Conservation (phyloP, 1,140 invertebrate species). For the Centruroides vittatus region DNA sequence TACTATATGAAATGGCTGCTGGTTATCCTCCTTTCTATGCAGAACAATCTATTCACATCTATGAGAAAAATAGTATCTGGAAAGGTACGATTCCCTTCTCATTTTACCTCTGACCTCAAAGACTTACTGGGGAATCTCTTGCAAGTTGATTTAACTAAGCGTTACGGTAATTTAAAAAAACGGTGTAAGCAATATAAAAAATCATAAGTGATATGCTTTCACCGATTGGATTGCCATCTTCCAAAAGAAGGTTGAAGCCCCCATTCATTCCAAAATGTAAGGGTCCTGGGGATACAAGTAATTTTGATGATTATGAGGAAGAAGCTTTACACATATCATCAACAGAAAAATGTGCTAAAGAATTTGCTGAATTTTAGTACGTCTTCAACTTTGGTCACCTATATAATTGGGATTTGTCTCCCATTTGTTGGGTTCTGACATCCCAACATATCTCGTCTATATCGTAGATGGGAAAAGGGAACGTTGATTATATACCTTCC, state of each 20-base stretch:
- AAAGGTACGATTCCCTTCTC: conserved; percentile 57
- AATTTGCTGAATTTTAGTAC: conserved; percentile 90
- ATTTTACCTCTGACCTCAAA: conserved; percentile 69
- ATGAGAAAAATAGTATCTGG: conserved; percentile 59
- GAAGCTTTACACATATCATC: conserved; percentile 90
- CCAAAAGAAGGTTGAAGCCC: conserved; percentile 94
- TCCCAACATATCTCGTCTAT: too few species aligned
- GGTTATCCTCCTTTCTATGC: conserved; percentile 65
- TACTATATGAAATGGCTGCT: conserved; percentile 47
- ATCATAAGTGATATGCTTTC: conserved; percentile 95
- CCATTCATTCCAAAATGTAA: conserved; percentile 95
- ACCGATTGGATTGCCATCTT: conserved; percentile 99
- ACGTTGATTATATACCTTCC: too few species aligned
- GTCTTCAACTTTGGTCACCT: neutral
- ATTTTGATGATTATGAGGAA: conserved; percentile 98
- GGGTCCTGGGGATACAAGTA: conserved; percentile 90
- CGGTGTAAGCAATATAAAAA: conserved; percentile 98
- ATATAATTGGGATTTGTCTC: neutral
- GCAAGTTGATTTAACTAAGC: conserved; percentile 96
- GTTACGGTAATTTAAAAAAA: conserved; percentile 98
- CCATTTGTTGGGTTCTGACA: too few species aligned
- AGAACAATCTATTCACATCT: conserved; percentile 71
- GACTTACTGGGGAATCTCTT: conserved; percentile 91
- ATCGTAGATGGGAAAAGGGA: too few species aligned
- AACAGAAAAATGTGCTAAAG: conserved; percentile 94